Conservation (phyloP, 2,113 vertebrate species). For the Alethe castanea region DNA sequence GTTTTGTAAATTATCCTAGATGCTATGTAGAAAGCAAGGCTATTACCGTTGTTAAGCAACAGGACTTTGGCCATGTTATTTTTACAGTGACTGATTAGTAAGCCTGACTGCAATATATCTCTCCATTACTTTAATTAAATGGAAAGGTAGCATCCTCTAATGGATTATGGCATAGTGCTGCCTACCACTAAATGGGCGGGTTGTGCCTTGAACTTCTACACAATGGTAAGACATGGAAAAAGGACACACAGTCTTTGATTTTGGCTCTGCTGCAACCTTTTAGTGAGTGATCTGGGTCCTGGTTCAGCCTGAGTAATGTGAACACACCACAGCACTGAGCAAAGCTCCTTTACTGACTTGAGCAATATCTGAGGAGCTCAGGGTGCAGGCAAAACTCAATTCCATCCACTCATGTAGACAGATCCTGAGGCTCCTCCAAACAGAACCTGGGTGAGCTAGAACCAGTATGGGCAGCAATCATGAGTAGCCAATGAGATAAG, state of each 20-base stretch:
- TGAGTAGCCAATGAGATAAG: background rate
- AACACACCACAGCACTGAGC: background rate
- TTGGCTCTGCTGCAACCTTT: background rate
- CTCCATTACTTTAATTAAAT: conserved; percentile 25
- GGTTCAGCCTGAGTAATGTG: background rate
- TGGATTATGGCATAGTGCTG: background rate
- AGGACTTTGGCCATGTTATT: background rate
- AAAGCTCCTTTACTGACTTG: background rate
- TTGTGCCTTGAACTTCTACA: background rate
- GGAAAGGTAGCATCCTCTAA: background rate
- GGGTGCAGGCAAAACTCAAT: background rate
- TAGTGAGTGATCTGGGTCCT: background rate
- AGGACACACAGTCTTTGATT: background rate
- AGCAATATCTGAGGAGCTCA: background rate
- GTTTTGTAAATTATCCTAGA: background rate
- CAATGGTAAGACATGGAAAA: background rate
- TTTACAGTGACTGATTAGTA: background rate
- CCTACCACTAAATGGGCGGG: background rate
- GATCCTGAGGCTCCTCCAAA: background rate
- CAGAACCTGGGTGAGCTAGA: background rate
- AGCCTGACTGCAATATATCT: background rate
- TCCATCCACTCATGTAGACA: background rate
- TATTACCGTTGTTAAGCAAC: background rate
- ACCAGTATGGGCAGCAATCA: background rate
- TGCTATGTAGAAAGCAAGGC: background rate